Base-by-base conservation (phyloP, 2,113 vertebrate species). In the Dermatemys mawii region DNA sequence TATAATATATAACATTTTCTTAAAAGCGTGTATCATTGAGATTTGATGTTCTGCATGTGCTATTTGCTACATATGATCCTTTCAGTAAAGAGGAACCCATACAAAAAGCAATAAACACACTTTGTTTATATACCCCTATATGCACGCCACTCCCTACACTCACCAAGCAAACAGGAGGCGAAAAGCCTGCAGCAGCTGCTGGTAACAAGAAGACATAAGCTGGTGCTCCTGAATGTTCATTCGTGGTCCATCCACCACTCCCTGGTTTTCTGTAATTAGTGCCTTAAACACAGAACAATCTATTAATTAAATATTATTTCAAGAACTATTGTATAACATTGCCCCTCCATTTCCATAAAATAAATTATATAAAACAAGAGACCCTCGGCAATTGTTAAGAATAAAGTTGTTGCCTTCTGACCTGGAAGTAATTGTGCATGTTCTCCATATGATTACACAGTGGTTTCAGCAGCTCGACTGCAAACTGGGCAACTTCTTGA, bases 351-450 rank as follows among this genome's bases (percentile, higher is more conserved):
- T 89, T 87, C 89, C 6, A 2, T 89, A 55, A 92, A 67, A 16
- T 70, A 12, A 10, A 38, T 1, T 1, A 89, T 73, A 90, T 93
- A 81, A 86, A 90, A 2, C 21, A 46, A 81, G 91, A 70, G 13
- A 86, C 78, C 7, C 5, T 35, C 55, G 8, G 24, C 11, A 24
- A 38, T 22, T 48, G 76, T 41, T 84, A 88, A 63, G 14, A 57
- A 29, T 54, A 5, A 94, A 81, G 93, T 53, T 90, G 38, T 21
- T 92, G 70, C 38, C 50, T 73, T 86, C 93, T 93, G 48, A 99
- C 99, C 99, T 99, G 99, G 90, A 99, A 99, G 84, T 99, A 98
- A 97, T 99, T 99, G 97, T 99, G 99, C 97, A 99, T 99, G 96
- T 99, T 99, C 97, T 99, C 99, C 97, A 99, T 97, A 94, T 99